These are phyloP conservation scores for Macrotis lagotis DNA, from an alignment of 2,113 vertebrate species.

Conservation along the genomic window DNA sequence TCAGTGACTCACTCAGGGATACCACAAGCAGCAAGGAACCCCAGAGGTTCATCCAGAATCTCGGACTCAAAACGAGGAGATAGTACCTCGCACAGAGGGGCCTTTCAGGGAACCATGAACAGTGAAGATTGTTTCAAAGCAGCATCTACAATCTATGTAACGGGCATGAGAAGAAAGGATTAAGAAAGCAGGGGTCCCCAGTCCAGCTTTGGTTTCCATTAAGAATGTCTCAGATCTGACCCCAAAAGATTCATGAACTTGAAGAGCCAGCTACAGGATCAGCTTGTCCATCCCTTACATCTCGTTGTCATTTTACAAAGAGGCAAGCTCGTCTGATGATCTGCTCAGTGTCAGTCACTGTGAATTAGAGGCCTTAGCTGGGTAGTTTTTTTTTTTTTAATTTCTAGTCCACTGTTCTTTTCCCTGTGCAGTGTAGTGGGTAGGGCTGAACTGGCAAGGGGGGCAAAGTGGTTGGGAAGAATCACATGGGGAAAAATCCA, in stretches of 20 bases:
- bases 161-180: not conserved
- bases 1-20: no score
- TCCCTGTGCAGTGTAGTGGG: no score
- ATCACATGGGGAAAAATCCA: not conserved
- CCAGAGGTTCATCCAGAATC: no score
- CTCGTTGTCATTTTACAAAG: not conserved
- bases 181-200: no score
- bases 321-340: not conserved
- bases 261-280: not conserved
- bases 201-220: not conserved
- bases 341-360: not conserved
- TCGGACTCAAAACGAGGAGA: not conserved
- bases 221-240: not conserved
- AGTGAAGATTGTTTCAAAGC: not conserved
- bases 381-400: accelerated
- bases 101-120: not conserved
- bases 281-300: not conserved
- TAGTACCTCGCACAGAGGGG: no score
- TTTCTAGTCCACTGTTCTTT: not conserved
- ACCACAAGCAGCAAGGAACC: no score
- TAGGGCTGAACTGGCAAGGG: no score
- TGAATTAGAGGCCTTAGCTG: no score
- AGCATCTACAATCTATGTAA: no score
- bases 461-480: not conserved
- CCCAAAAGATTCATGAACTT: not conserved